Base-by-base conservation (phyloP, 2,888 invertebrate genomes). In the Caradrina clavipalpis region DNA sequence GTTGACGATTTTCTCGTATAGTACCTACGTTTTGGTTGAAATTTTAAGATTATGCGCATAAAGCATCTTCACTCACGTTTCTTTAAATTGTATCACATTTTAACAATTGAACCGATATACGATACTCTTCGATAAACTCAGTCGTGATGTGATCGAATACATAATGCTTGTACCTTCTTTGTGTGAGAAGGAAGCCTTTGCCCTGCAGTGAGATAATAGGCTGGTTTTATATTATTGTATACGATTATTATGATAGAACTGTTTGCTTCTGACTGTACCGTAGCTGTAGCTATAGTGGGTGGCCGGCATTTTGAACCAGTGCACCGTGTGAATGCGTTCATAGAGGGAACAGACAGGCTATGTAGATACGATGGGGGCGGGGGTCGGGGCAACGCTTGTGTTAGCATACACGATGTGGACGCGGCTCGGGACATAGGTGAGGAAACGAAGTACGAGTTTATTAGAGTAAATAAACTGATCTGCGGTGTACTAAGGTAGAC, bases 361-460 rank as follows among this genome's bases (percentile, higher is more conserved):
- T 74, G 75, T 21, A 56, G 60, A 57, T 66, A 51, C 47, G 68
- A 50, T 49, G 61, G 39, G 26, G 22, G 55, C 45, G 64, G 54
- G n/a, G 49, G 47, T 61, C 58, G 26, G 62, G n/a, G 45, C 74
- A 65, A 74, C 67, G 45, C 67, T 78, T 54, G 21, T 78, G 60
- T 78, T 73, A 67, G 53, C 45, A 5, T 73, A 56, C 13, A 21
- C 19, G 51, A 66, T 39, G 2, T 45, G 39, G 45, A 39, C 47
- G 50, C 7, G 22, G 53, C 11, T 35, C 17, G 13, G 35, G 50
- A 21, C 15, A 0, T 8, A 11, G 15, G 6, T 0, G 15, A 1
- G 15, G 5, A 4, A 42, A 42, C 15, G 42, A 42, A 42, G 15
- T 42, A 15, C 15, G 31, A 10, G 49, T 47, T 47, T 49, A 22